Evolutionary conservation across 2,888 invertebrate genomes (phyloP).

Genomic region (Buathra laborator): DNA sequence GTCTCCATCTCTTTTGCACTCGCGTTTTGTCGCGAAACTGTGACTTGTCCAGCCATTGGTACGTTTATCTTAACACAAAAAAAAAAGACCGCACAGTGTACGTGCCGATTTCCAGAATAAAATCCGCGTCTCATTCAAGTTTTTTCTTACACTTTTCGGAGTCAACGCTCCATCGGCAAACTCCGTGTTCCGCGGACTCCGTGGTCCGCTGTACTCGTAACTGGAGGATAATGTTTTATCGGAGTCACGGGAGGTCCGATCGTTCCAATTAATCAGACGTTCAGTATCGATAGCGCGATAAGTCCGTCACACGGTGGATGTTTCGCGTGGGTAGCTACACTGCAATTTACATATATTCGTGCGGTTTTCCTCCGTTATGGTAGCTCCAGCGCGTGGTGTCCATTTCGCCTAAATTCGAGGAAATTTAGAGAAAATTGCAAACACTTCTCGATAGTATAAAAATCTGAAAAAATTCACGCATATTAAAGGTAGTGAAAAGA

Average conservation of each 20-base stretch:
- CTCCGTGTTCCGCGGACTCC: conserved; percentile 43
- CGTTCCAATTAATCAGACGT: conserved; percentile 32
- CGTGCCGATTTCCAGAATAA: conserved; percentile 54
- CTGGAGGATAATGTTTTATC: not conserved
- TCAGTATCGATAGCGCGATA: conserved; percentile 31
- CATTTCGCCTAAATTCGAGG: too few species aligned
- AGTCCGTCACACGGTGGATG: not conserved
- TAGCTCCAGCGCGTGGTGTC: too few species aligned
- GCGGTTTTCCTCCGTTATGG: not conserved
- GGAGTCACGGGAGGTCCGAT: conserved; percentile 14
- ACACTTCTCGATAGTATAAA: too few species aligned
- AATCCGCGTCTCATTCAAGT: conserved; percentile 35
- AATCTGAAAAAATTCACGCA: too few species aligned
- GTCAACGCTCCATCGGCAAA: conserved; percentile 34
- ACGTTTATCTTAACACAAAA: conserved; percentile 7
- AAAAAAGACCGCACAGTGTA: conserved; percentile 42
- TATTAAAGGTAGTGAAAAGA: too few species aligned
- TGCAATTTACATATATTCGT: not conserved
- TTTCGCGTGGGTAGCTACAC: not conserved
- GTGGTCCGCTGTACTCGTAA: not conserved
- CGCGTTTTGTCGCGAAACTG: too few species aligned
- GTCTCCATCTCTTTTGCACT: too few species aligned
- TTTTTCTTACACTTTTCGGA: conserved; percentile 49
- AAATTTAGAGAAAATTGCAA: too few species aligned
- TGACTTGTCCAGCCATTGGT: too few species aligned